Evolutionary conservation across 2,888 invertebrate genomes (phyloP).

Genomic region (Pandemis corylana): DNA sequence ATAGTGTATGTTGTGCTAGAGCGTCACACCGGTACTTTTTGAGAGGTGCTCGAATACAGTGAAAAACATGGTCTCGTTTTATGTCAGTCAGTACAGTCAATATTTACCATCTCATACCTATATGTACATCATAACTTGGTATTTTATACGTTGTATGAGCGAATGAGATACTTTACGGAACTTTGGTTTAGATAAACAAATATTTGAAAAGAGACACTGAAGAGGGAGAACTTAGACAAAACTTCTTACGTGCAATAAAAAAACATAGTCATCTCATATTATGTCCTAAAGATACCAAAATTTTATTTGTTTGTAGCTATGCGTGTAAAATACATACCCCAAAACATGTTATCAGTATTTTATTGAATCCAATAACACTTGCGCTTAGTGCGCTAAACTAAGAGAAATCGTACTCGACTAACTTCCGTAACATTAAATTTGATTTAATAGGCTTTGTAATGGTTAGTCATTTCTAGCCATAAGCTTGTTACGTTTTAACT

Average conservation of each 20-base stretch:
- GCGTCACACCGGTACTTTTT: neutral
- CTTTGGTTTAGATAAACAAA: neutral
- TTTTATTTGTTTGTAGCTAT: no score
- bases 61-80: neutral
- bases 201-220: no score
- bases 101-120: neutral
- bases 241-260: no score
- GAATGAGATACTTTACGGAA: no score
- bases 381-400: neutral
- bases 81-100: neutral
- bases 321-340: no score
- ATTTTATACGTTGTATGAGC: no score
- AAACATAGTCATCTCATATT: no score
- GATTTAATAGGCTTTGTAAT: conserved; percentile 1
- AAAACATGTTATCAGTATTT: neutral
- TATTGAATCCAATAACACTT: neutral
- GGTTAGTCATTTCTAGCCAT: neutral
- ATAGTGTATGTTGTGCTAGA: conserved; percentile 21
- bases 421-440: neutral
- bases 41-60: neutral
- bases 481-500: conserved; percentile 7
- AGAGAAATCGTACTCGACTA: no score
- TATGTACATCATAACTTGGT: no score
- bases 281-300: no score
- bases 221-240: no score